phyloP scores from a whole-genome alignment of 2,797 vertebrate species.

The Micrastur ruficollis region DNA sequence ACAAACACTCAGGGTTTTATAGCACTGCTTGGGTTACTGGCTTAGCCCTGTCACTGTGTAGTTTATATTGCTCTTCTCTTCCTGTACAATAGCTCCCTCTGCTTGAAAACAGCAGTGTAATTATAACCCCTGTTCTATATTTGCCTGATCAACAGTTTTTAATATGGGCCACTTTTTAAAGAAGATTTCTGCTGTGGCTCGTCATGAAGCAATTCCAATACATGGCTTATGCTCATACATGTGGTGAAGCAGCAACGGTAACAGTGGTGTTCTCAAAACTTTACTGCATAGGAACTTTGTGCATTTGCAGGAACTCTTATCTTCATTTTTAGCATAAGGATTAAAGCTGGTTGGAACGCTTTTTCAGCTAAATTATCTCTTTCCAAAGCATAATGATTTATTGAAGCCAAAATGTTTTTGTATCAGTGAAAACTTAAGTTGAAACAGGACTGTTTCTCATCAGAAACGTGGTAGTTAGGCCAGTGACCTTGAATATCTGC shows the following conservation, averaged over 20 bases:
- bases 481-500: neutral
- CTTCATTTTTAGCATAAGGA: neutral
- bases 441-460: neutral
- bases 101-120: conserved; percentile 70
- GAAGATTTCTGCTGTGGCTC: neutral
- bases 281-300: neutral
- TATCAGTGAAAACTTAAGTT: neutral
- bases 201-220: neutral
- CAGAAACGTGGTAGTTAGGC: neutral
- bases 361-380: neutral
- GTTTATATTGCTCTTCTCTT: conserved; percentile 45
- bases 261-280: neutral
- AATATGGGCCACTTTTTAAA: neutral
- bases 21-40: neutral
- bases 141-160: neutral
- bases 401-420: neutral
- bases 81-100: conserved; percentile 78
- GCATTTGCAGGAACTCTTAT: neutral
- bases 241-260: neutral
- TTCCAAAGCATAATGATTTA: neutral
- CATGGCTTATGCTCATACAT: accelerated
- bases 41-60: neutral
- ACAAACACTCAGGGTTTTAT: neutral
- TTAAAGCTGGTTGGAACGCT: neutral
- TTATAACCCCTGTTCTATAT: neutral